Conservation (phyloP, 2,888 invertebrate genomes). For the Xestia ashworthii region DNA sequence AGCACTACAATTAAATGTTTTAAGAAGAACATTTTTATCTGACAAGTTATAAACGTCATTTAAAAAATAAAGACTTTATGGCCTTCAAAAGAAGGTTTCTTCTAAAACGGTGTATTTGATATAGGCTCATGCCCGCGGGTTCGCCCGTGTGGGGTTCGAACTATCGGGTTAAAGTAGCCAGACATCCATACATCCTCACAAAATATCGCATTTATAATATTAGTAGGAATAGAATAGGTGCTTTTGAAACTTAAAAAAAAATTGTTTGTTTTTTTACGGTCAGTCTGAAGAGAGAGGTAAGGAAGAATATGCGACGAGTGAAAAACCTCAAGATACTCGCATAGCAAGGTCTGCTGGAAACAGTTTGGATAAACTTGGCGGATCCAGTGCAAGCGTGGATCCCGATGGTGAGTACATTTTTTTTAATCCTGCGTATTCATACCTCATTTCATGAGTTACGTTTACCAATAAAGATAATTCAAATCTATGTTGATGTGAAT, state of each 20-base stretch:
- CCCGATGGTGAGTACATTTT: constrained; percentile 83
- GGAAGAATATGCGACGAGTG: constrained; percentile 90
- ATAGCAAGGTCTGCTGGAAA: constrained; percentile 94
- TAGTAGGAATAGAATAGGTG: too few relatives aligned
- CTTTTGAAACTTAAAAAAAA: too few relatives aligned
- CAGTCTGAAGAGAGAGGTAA: constrained; percentile 94
- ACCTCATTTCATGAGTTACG: neutral
- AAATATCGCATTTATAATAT: too few relatives aligned
- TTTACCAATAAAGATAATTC: neutral
- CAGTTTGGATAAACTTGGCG: constrained; percentile 92
- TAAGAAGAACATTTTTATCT: constrained; percentile 16
- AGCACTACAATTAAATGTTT: neutral
- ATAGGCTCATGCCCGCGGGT: too few relatives aligned
- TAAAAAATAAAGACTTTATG: neutral
- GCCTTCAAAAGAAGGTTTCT: neutral
- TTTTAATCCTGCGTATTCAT: neutral
- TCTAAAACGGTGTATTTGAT: constrained; percentile 11
- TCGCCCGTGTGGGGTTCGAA: too few relatives aligned
- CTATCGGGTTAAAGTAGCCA: too few relatives aligned
- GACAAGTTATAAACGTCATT: neutral
- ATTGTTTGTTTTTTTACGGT: neutral
- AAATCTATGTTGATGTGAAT: neutral
- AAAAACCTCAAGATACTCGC: constrained; percentile 87
- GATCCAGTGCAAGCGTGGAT: constrained; percentile 92
- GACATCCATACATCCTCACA: too few relatives aligned